Percentiles rank a stretch among this genome's conserved stretches.
Evolutionary conservation across 2,888 invertebrate species (phyloP).

Genomic region (Heteromyza rotundicornis): DNA sequence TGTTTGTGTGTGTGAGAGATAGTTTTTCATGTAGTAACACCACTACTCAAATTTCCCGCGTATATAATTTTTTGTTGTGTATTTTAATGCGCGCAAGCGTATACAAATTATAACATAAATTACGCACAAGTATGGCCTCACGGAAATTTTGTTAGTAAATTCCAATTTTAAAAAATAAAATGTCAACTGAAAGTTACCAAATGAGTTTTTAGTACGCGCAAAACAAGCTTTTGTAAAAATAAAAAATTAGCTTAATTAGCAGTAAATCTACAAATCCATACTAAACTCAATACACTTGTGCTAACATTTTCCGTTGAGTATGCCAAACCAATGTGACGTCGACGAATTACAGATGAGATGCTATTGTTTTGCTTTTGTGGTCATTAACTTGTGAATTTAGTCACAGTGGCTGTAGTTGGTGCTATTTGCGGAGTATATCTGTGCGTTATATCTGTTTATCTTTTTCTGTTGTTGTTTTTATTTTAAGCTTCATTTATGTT

Average conservation of each 20-base stretch:
- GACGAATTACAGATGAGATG: not conserved
- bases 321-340: not conserved
- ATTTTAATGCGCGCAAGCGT: not conserved
- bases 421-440: not conserved
- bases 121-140: too few species aligned
- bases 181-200: too few species aligned
- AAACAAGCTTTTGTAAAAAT: too few species aligned
- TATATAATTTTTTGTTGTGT: not conserved
- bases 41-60: not conserved
- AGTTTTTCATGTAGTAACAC: too few species aligned
- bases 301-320: not conserved
- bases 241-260: too few species aligned
- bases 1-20: too few species aligned
- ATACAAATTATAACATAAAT: not conserved
- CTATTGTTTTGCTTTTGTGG: not conserved
- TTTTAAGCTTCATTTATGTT: not conserved
- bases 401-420: conserved; percentile 12
- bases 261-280: too few species aligned
- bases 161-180: too few species aligned
- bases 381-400: conserved; percentile 11
- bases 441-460: not conserved
- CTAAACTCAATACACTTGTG: too few species aligned
- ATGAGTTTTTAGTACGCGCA: too few species aligned
- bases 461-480: not conserved
- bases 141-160: too few species aligned